Base-by-base conservation (phyloP, 2,797 vertebrate genomes). In the Spinus pinus region DNA sequence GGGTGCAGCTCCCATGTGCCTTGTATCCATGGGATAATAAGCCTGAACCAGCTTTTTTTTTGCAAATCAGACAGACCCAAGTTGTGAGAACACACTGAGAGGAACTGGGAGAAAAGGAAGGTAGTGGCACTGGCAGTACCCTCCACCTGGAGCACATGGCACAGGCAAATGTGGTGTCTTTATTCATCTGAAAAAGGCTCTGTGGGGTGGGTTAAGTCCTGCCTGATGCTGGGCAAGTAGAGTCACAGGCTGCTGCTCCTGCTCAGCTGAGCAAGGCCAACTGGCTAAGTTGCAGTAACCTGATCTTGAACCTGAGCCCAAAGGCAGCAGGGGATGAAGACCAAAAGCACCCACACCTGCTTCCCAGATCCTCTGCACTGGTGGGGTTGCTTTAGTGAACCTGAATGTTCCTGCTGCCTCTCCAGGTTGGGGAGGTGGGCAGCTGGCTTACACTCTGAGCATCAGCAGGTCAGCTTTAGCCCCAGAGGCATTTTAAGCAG, bases 331-430 rank as follows among this genome's bases (percentile, higher is more conserved):
- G 18, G 65, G 27, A 30, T 75, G 58, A 78, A 78, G 24, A 65
- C 2, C 0, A 0, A 42, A 79, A 53, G 25, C 30, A 30, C 17
- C 33, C 23, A 4, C 5, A 9, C 10, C n/a, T 67, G 7, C 21
- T 61, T 79, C 17, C 23, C 0, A 0, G 44, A 30, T 46, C 60
- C 33, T 93, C 31, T 54, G 30, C 31, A 37, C 25, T 6, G 8
- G 17, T 23, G 22, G 0, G 1, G 31, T 24, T 2, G 0, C 57
- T 81, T 33, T 33, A 42, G 58, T 39, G n/a, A 6, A 11, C 4
- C 44, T 33, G 14, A 1, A 0, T 33, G 20, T 17, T 42, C 37
- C 69, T 67, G 69, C 27, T 71, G 56, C 47, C 28, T 62, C 44
- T 70, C 20, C 22, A 54, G 41, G 23, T 28, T 3, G 19, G 25